Conservation (phyloP, 2,113 vertebrate genomes). For the Onychostruthus taczanowskii region DNA sequence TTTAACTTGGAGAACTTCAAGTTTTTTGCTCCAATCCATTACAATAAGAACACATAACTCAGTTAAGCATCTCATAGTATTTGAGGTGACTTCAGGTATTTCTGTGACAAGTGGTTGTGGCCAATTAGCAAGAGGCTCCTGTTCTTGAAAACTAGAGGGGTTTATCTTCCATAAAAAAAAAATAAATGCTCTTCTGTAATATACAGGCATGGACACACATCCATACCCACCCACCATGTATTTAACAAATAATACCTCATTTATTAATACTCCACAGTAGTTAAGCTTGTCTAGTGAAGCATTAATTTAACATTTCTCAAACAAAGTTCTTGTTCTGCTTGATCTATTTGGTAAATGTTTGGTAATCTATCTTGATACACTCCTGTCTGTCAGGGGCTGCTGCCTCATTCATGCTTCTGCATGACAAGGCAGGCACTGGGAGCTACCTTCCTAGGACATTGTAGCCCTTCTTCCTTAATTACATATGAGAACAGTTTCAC, state of each 20-base stretch:
- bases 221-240: background rate
- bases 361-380: constrained; percentile 36
- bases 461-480: background rate
- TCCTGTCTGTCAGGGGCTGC: constrained; percentile 33
- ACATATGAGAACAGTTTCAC: background rate
- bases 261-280: constrained; percentile 18
- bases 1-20: background rate
- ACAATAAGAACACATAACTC: background rate
- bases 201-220: background rate
- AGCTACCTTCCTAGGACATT: background rate
- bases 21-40: background rate
- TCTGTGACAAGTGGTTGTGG: background rate
- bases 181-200: background rate
- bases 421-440: background rate
- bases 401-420: background rate
- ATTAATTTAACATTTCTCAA: constrained; percentile 36
- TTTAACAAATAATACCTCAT: background rate
- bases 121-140: background rate
- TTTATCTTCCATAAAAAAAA: background rate
- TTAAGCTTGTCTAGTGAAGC: background rate
- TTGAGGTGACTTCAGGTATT: background rate
- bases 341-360: constrained; percentile 14
- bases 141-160: background rate
- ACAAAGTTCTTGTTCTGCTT: constrained; percentile 43
- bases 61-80: background rate